A percentile compares a stretch with the other conserved stretches of the same genome.
Evolutionary conservation across 2,888 invertebrate species (phyloP).

Genomic region (Athalia cordata): DNA sequence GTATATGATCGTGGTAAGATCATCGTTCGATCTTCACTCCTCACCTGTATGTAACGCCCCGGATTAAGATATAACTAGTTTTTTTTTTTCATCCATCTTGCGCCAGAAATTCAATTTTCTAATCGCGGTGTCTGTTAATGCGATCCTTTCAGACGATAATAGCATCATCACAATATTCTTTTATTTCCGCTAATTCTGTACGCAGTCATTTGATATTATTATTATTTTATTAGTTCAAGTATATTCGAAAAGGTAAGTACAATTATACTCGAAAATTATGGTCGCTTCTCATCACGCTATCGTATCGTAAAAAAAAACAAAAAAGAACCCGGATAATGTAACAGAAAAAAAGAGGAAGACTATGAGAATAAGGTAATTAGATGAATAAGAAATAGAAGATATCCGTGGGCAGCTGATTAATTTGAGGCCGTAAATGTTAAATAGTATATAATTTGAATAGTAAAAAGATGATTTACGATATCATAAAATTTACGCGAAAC

Average conservation of each 20-base stretch:
- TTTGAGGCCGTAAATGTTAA: background rate
- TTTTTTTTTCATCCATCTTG: conserved; percentile 11
- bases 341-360: background rate
- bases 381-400: background rate
- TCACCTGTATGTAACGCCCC: background rate
- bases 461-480: conserved; percentile 2
- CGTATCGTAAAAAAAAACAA: background rate
- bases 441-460: conserved; percentile 2
- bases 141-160: background rate
- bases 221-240: no score
- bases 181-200: conserved; percentile 3
- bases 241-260: no score
- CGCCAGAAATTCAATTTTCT: conserved; percentile 27
- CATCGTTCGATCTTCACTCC: no score
- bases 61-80: background rate
- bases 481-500: conserved; percentile 11
- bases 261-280: background rate
- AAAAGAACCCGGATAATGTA: background rate
- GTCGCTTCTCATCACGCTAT: background rate
- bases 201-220: background rate
- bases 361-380: background rate
- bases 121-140: background rate
- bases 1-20: background rate
- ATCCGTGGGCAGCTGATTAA: background rate
- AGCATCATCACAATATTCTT: background rate